Percentiles rank a stretch among this genome's conserved stretches.
phyloP scores from a whole-genome alignment of 2,113 vertebrate species.

The Epinephelus cyanopodus region DNA sequence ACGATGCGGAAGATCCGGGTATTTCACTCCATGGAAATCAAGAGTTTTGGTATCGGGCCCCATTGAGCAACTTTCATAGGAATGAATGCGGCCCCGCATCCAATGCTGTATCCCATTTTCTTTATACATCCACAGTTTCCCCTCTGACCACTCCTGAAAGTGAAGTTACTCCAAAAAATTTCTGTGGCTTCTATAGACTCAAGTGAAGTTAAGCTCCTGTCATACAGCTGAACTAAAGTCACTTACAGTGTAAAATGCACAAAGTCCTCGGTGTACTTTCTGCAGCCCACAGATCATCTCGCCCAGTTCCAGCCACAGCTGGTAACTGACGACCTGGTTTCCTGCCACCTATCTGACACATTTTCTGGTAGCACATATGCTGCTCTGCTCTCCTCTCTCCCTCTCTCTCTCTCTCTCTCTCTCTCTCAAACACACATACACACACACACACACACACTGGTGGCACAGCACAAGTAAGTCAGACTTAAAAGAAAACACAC shows the following conservation, averaged over 20 bases:
- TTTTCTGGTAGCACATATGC: slow-evolving; percentile 75
- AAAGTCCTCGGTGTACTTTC: slow-evolving; percentile 40
- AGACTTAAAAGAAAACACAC: slow-evolving; percentile 88
- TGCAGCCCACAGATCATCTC: slow-evolving; percentile 40
- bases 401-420: slow-evolving; percentile 3
- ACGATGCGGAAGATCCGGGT: too few species aligned
- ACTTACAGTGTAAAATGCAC: slow-evolving; percentile 29
- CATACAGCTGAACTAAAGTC: slow-evolving; percentile 7
- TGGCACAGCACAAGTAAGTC: slow-evolving; percentile 83
- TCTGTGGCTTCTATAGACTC: neutral
- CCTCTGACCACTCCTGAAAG: neutral
- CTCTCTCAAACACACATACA: neutral
- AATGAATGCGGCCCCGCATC: too few species aligned
- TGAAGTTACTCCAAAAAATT: neutral
- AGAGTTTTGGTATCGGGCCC: too few species aligned
- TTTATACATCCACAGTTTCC: too few species aligned
- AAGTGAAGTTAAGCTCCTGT: neutral
- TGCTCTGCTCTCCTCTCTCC: slow-evolving; percentile 25
- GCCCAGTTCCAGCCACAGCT: slow-evolving; percentile 57
- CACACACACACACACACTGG: slow-evolving; percentile 32
- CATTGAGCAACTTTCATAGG: too few species aligned
- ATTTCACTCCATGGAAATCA: too few species aligned
- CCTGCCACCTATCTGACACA: slow-evolving; percentile 79
- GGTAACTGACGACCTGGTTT: slow-evolving; percentile 74
- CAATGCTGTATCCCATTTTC: too few species aligned